phyloP scores from a whole-genome alignment of 2,888 invertebrate genomes.

The Athripsodes cinereus region DNA sequence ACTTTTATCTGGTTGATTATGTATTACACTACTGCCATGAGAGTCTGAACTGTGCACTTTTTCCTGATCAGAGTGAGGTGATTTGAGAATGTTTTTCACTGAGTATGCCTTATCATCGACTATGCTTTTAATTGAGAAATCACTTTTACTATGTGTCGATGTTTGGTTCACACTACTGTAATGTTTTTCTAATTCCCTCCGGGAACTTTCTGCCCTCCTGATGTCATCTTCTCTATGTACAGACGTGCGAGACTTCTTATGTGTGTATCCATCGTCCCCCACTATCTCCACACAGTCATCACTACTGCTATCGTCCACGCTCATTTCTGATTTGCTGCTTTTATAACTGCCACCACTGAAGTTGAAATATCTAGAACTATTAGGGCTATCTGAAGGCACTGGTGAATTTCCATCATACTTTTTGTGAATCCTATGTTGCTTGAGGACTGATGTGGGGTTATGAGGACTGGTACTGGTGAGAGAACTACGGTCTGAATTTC shows the following conservation, averaged over 20 bases:
- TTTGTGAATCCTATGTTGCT: slow-evolving; percentile 18
- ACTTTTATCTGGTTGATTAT: slow-evolving; percentile 2
- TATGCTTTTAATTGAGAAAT: slow-evolving; percentile 15
- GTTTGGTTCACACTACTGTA: slow-evolving; percentile 1
- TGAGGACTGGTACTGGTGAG: slow-evolving; percentile 1
- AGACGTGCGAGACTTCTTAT: slow-evolving; percentile 17
- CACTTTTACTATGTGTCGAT: slow-evolving; percentile 2
- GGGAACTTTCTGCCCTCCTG: slow-evolving; percentile 10
- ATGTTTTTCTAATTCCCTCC: slow-evolving; percentile 17
- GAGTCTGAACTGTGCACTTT: neutral
- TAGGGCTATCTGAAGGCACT: neutral
- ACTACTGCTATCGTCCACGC: slow-evolving; percentile 47
- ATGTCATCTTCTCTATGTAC: slow-evolving; percentile 7
- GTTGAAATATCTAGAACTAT: slow-evolving; percentile 7
- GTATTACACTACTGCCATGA: slow-evolving; percentile 8
- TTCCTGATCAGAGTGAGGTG: slow-evolving; percentile 1
- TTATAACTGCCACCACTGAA: neutral
- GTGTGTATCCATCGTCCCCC: slow-evolving; percentile 20
- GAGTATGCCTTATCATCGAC: slow-evolving; percentile 18
- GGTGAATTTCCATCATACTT: slow-evolving; percentile 6
- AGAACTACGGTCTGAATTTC: slow-evolving; percentile 1
- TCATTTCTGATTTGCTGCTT: slow-evolving; percentile 28
- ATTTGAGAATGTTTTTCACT: slow-evolving; percentile 18
- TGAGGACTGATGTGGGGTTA: slow-evolving; percentile 4
- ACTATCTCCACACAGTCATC: slow-evolving; percentile 42